Evolutionary conservation across 2,797 vertebrate genomes (phyloP).

Genomic region (Toxotes lorentzi): DNA sequence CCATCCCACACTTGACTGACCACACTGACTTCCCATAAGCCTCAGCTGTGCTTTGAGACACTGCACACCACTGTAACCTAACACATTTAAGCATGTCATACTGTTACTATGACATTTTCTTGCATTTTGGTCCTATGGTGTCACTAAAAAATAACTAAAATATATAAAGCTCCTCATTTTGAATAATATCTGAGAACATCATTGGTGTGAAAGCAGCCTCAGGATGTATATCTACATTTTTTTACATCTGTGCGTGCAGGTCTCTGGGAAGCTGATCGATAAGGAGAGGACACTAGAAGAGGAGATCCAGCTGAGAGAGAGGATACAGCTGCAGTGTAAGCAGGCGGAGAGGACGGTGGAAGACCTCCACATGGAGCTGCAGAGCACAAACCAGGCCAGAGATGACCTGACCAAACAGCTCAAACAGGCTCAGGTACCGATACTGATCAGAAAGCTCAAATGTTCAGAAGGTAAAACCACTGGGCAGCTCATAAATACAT

Average conservation of each 20-base stretch:
- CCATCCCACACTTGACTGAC: neutral
- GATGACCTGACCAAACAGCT: conserved; percentile 85
- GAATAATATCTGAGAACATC: neutral
- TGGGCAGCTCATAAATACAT: too few relatives aligned
- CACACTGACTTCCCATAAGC: neutral
- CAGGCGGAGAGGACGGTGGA: conserved; percentile 85
- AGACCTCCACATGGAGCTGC: conserved; percentile 85
- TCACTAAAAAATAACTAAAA: neutral
- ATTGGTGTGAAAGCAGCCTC: neutral
- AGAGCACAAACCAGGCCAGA: conserved; percentile 76
- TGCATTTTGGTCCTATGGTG: neutral
- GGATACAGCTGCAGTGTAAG: conserved; percentile 84
- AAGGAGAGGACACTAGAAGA: conserved; percentile 84
- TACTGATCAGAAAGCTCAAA: conserved; percentile 35
- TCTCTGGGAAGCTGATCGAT: conserved; percentile 83
- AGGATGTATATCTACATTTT: conserved; percentile 7
- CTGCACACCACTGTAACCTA: neutral
- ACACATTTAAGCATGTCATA: neutral
- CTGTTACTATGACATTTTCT: neutral
- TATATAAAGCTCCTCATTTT: neutral
- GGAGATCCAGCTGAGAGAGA: conserved; percentile 87
- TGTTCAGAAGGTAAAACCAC: too few relatives aligned
- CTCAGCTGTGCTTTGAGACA: neutral
- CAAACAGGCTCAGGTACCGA: conserved; percentile 81
- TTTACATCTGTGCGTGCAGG: conserved; percentile 63